These are phyloP conservation scores for Operophtera brumata DNA, from an alignment of 2,888 invertebrate species.

Conservation along the genomic window DNA sequence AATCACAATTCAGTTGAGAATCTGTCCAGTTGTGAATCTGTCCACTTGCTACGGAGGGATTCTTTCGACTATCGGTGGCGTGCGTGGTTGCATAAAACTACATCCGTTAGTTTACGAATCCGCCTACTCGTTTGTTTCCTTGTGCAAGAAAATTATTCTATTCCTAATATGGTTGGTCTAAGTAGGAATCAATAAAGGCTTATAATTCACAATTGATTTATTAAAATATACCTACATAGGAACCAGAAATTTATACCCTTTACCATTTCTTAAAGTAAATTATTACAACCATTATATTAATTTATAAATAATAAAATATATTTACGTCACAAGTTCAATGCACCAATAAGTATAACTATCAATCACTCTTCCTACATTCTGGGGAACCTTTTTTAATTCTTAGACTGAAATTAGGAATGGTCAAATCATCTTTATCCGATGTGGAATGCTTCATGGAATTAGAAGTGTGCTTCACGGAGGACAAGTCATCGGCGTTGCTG, in stretches of 20 bases:
- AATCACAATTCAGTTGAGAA: too few species aligned
- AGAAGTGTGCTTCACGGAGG: constrained; percentile 77
- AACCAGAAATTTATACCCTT: constrained; percentile 28
- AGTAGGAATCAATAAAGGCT: background rate
- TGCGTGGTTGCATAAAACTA: too few species aligned
- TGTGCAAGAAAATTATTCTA: too few species aligned
- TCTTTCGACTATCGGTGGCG: too few species aligned
- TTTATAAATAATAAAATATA: constrained; percentile 34
- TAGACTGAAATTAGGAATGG: constrained; percentile 73
- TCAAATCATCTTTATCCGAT: constrained; percentile 72
- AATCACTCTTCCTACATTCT: constrained; percentile 69
- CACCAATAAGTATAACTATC: constrained; percentile 32
- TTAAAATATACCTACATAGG: constrained; percentile 26
- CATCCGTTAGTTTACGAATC: too few species aligned
- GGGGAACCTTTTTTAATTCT: constrained; percentile 59
- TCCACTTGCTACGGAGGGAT: too few species aligned
- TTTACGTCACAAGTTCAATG: constrained; percentile 26
- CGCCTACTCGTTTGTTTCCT: too few species aligned
- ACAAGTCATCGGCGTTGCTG: constrained; percentile 78
- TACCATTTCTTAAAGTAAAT: constrained; percentile 25
- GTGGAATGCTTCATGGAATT: constrained; percentile 70
- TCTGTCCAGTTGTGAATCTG: too few species aligned
- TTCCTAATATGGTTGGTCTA: too few species aligned
- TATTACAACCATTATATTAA: constrained; percentile 25
- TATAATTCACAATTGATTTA: constrained; percentile 29